A percentile compares a stretch with the other conserved stretches of the same genome.
phyloP scores from a whole-genome alignment of 2,888 invertebrate genomes.

The Auanema freiburgensis region DNA sequence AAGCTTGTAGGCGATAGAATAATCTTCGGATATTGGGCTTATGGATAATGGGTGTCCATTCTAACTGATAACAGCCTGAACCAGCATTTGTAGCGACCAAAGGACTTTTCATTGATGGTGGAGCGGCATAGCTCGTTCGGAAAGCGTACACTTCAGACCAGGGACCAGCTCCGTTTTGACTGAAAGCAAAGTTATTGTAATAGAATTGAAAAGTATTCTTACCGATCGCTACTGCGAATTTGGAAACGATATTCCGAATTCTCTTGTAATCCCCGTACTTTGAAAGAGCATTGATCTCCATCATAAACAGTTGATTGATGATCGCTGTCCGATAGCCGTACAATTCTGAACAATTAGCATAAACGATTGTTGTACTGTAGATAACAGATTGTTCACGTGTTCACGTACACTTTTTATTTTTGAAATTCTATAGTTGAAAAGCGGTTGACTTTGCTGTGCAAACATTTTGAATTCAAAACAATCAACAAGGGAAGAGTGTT shows the following conservation, averaged over 20 bases:
- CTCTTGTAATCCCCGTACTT: slow-evolving; percentile 69
- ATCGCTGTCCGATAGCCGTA: slow-evolving; percentile 21
- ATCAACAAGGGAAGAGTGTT: too few relatives aligned
- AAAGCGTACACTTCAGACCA: slow-evolving; percentile 77
- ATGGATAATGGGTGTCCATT: slow-evolving; percentile 28
- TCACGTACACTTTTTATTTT: not conserved
- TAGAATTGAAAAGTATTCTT: not conserved
- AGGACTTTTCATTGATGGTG: slow-evolving; percentile 76
- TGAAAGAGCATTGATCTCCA: slow-evolving; percentile 43
- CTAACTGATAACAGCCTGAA: slow-evolving; percentile 27
- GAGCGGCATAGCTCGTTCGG: slow-evolving; percentile 79
- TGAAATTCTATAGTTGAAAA: not conserved
- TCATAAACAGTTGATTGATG: slow-evolving; percentile 27
- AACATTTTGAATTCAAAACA: not conserved
- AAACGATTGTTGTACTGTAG: slow-evolving; percentile 4
- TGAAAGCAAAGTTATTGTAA: slow-evolving; percentile 63
- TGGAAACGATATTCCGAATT: slow-evolving; percentile 81
- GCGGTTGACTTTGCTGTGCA: not conserved
- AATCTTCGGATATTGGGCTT: slow-evolving; percentile 15
- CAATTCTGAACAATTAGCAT: slow-evolving; percentile 18
- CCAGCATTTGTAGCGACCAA: slow-evolving; percentile 70
- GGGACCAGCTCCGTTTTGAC: slow-evolving; percentile 73
- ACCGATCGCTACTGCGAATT: slow-evolving; percentile 73
- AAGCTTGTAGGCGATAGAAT: slow-evolving; percentile 39
- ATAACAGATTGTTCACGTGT: not conserved